Conservation (phyloP, 1,140 invertebrate genomes). For the Conopomorpha cramerella region DNA sequence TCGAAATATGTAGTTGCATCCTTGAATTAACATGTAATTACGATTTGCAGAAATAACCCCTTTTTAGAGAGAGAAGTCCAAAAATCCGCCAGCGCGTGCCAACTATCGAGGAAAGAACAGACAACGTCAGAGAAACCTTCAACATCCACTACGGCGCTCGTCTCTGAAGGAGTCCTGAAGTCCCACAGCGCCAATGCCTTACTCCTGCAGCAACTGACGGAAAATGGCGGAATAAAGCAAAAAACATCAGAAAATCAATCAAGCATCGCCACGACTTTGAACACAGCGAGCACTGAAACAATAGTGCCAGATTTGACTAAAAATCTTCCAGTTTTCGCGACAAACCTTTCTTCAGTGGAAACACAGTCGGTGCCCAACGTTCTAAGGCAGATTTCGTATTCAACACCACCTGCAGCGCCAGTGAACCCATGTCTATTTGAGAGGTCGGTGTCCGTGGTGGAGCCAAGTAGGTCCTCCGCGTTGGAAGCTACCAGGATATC, state of each 20-base stretch:
- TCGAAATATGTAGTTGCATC: too few relatives aligned
- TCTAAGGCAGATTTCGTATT: conserved; percentile 30
- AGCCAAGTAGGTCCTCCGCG: conserved; percentile 13
- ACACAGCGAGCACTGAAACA: conserved; percentile 32
- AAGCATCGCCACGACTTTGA: conserved; percentile 7
- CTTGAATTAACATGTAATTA: too few relatives aligned
- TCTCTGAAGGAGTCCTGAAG: conserved; percentile 33
- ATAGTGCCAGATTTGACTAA: conserved; percentile 23
- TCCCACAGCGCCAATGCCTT: conserved; percentile 44
- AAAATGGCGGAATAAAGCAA: conserved; percentile 6
- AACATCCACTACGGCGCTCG: conserved; percentile 15
- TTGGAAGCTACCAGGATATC: conserved; percentile 15
- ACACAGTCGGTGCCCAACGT: too few relatives aligned
- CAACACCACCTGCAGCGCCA: too few relatives aligned
- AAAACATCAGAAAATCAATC: conserved; percentile 28
- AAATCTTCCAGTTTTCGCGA: conserved; percentile 9
- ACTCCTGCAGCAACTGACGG: conserved; percentile 26
- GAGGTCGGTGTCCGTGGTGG: conserved; percentile 32
- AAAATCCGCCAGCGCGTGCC: conserved; percentile 64
- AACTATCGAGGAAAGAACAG: conserved; percentile 35
- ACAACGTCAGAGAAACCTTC: conserved; percentile 32
- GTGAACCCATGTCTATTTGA: too few relatives aligned
- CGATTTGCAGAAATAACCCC: conserved; percentile 57
- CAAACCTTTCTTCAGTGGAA: not conserved
- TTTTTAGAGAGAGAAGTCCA: conserved; percentile 58